Evolutionary conservation across 2,113 vertebrate species (phyloP), one percentile per base, ranked within the genome.

Genomic region (Oncorhynchus gorbuscha): DNA sequence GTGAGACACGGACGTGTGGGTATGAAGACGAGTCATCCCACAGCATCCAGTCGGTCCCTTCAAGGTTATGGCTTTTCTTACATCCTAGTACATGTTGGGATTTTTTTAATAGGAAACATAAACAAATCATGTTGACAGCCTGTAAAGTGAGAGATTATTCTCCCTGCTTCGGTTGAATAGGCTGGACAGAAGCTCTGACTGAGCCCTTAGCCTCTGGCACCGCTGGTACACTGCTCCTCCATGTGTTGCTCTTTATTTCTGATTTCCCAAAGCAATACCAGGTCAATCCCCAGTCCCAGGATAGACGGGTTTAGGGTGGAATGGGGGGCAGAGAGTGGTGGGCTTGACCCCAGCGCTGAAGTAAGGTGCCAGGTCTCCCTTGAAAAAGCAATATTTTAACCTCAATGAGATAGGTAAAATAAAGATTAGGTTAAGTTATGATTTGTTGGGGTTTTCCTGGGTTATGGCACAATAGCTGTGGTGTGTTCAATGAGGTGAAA

Each of bases 261-360:
- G 76, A 80, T 80, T 83, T 80, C 82, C 73, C 76, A 76, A 39
- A 78, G 76, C 75, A 67, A 51, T 59, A 39, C 35, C n/a, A 35
- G 76, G 62, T 80, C 61, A 70, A 69, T 69, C 32, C 67, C 18
- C 20, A 9, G 32, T 68, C 49, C 74, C 49, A 55, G 51, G 14
- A 18, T 18, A 30, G 62, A 20, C 2, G 39, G 39, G 9, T 45
- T 45, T 45, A 9, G 45, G 62, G 35, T 13, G 48, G 62, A 62
- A 45, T 11, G 39, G 9, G 39, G 62, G 61, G 59, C 35, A 48
- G 61, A 14, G 62, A 39, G 67, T 32, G 5, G 59, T 62, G 59
- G 59, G 18, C 59, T 55, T 14, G 51, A 55, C 16, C 14, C 4
- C 16, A 55, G 5, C 5, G 16, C 51, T 55, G 5, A 55, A 55